phyloP scores from a whole-genome alignment of 1,140 invertebrate species.

The Agrilus planipennis region DNA sequence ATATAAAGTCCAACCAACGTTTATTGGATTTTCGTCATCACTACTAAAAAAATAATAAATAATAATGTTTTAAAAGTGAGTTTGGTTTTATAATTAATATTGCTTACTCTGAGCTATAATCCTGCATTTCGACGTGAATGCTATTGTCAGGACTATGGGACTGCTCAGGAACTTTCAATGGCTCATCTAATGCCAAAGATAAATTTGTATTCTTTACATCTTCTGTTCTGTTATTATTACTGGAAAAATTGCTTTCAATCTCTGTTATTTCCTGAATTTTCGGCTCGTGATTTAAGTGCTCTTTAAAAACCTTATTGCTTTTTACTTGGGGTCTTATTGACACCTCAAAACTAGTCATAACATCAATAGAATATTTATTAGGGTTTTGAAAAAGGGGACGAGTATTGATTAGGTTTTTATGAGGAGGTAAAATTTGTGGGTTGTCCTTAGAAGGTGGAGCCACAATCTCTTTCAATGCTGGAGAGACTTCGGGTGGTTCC shows the following conservation, averaged over 20 bases:
- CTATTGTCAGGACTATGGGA: slow-evolving; percentile 45
- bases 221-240: no score
- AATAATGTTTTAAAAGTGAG: no score
- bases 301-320: no score
- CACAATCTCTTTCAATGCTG: no score
- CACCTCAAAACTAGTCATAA: slow-evolving; percentile 59
- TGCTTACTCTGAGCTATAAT: slow-evolving; percentile 40
- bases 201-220: no score
- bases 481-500: slow-evolving; percentile 18
- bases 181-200: slow-evolving; percentile 43
- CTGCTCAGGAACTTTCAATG: slow-evolving; percentile 39
- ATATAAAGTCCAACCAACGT: slow-evolving; percentile 54
- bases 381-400: no score
- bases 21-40: slow-evolving; percentile 36
- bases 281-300: no score
- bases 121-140: slow-evolving; percentile 46
- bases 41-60: slow-evolving; percentile 36
- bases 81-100: no score
- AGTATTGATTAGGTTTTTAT: no score
- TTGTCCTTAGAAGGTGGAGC: slow-evolving; percentile 5
- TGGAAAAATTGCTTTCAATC: no score
- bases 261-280: no score
- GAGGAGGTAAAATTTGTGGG: no score
- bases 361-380: slow-evolving; percentile 57
- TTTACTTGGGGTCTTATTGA: slow-evolving; percentile 38